phyloP scores from a whole-genome alignment of 2,113 vertebrate genomes.

The Muntiacus muntjak region DNA sequence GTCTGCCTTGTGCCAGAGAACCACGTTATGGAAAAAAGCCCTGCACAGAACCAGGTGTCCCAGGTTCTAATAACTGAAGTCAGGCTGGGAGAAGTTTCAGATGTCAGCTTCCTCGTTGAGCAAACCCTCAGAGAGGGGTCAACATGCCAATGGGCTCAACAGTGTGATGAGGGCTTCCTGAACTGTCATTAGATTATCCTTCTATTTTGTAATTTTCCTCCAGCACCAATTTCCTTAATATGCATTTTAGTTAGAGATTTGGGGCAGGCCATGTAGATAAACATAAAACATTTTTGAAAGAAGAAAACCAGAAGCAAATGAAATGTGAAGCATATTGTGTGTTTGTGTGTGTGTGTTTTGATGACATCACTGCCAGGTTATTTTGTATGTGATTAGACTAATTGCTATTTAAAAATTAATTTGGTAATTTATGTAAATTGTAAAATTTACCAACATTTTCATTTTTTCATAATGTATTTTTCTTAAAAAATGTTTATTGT shows the following conservation, averaged over 20 bases:
- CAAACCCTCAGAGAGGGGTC: background rate
- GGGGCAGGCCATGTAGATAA: background rate
- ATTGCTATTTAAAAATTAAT: background rate
- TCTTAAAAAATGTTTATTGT: background rate
- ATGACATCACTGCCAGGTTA: background rate
- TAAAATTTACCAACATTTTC: background rate
- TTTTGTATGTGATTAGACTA: background rate
- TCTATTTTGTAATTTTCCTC: background rate
- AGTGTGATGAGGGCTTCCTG: background rate
- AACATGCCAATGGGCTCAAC: background rate
- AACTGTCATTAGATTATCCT: background rate
- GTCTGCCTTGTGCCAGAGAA: conserved; percentile 4
- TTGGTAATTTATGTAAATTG: background rate
- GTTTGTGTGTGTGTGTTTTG: background rate
- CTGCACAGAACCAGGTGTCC: background rate
- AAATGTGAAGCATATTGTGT: background rate
- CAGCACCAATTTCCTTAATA: background rate
- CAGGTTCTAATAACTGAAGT: background rate
- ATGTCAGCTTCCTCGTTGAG: background rate
- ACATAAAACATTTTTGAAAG: background rate
- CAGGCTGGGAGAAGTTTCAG: background rate
- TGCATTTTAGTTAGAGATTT: background rate
- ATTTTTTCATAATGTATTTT: background rate
- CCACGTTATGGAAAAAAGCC: background rate
- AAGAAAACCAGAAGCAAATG: background rate